Evolutionary conservation across 92 coral and sea anemone genomes (phyloP).

Genomic region (Zoanthus solanderi): DNA sequence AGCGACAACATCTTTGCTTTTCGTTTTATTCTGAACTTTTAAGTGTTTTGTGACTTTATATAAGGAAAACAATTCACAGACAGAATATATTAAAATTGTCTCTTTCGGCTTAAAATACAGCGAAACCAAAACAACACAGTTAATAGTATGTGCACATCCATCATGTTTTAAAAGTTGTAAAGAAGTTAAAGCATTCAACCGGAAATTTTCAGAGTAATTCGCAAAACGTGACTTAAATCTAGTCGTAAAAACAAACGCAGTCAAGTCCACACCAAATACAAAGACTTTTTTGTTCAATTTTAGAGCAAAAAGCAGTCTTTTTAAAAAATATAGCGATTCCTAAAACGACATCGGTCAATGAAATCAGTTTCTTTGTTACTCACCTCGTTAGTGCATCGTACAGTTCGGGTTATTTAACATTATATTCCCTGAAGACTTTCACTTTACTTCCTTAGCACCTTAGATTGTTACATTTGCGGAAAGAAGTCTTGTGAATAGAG

Average conservation of each 20-base stretch:
- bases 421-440: constrained; percentile 15
- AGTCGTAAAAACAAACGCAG: not conserved
- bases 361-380: not conserved
- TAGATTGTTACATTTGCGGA: constrained; percentile 23
- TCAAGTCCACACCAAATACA: not conserved
- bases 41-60: not conserved
- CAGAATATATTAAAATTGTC: constrained; percentile 37
- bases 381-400: constrained; percentile 32
- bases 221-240: not conserved
- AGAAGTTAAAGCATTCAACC: constrained; percentile 1
- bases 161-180: not conserved
- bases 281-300: not conserved
- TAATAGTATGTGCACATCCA: not conserved
- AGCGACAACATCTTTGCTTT: not conserved
- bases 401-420: constrained; percentile 5
- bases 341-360: constrained; percentile 10
- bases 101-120: constrained; percentile 17
- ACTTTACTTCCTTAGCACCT: not conserved
- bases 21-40: not conserved
- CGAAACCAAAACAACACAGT: constrained; percentile 31
- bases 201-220: constrained; percentile 4
- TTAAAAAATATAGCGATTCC: not conserved
- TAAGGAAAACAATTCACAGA: not conserved
- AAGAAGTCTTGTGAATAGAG: not conserved
- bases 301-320: not conserved